Base-by-base conservation (phyloP, 2,113 vertebrate genomes). In the Cochlearius cochlearius region DNA sequence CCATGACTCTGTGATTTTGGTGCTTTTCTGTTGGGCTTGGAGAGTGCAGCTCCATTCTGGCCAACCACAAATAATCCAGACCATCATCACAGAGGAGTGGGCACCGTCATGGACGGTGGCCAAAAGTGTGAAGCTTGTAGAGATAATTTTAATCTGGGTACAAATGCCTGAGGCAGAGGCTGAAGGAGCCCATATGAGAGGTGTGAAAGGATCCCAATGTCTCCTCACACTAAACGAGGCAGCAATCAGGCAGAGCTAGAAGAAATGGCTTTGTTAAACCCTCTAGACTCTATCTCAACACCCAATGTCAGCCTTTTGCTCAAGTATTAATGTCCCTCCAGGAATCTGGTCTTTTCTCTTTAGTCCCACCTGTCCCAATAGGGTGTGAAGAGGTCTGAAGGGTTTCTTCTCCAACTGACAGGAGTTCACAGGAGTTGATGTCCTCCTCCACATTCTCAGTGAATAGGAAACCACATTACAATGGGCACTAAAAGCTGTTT, bases 1-100 rank as follows among this genome's bases (percentile, higher is more conserved):
- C 82, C 83, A 82, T 95, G 93, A 91, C 90, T 92, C 84, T 77
- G 62, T 77, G 77, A 91, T 88, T 92, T 92, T 86, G 69, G 92
- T 89, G 73, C 30, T 95, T 90, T 85, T 80, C 62, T 87, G 39
- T 83, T 32, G 11, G 41, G 66, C 30, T 91, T 39, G 67, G 76
- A 77, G 11, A 89, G 9, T 3, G 1, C 71, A 93, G 84, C 27
- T 90, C 43, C n/a, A 47, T 55, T 75, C 69, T 41, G 13, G 22
- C 55, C 69, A 74, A n/a, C 23, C 0, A 0, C 52, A 82, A 73
- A 87, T 89, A 94, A 89, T 76, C 63, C 62, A 88, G 26, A 32
- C 13, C 58, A 77, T 91, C 84, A 74, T 75, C 80, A 67, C 76
- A 71, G 32, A 75, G 53, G 52, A 88, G 32, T 26, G 76, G 67